phyloP scores from a whole-genome alignment of 1,140 invertebrate genomes.

The Hypothenemus hampei region DNA sequence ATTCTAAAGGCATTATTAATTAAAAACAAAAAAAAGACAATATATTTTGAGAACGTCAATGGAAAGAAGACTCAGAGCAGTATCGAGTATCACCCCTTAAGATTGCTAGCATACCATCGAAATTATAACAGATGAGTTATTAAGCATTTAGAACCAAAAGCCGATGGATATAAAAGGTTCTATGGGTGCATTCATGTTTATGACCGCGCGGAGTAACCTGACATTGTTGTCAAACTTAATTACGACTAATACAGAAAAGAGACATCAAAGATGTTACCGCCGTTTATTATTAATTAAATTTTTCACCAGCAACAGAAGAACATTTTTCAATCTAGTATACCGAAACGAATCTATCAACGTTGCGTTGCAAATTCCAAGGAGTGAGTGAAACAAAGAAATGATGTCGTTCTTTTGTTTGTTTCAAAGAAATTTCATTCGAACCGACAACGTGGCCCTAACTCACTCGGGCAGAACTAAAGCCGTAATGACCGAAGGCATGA shows the following conservation, averaged over 20 bases:
- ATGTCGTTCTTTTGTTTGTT: not conserved
- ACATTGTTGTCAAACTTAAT: not conserved
- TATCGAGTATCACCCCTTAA: no score
- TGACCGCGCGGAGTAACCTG: not conserved
- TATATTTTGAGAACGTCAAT: no score
- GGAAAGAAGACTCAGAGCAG: no score
- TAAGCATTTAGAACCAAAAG: constrained; percentile 9
- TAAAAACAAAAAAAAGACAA: no score
- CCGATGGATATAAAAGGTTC: constrained; percentile 13
- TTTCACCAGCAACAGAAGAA: no score
- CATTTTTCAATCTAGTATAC: no score
- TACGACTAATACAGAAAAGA: not conserved
- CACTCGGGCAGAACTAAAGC: constrained; percentile 26
- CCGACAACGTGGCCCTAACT: constrained; percentile 9
- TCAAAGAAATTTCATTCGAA: not conserved
- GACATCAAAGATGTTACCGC: no score
- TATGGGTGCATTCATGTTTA: constrained; percentile 20
- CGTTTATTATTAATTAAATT: no score
- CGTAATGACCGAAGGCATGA: constrained; percentile 24
- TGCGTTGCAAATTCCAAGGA: no score
- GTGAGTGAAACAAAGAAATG: no score
- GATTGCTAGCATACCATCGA: constrained; percentile 10
- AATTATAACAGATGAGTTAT: constrained; percentile 11
- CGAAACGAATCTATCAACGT: no score
- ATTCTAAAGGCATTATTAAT: no score